phyloP scores from a whole-genome alignment of 2,113 vertebrate genomes.

The Lampris incognitus region DNA sequence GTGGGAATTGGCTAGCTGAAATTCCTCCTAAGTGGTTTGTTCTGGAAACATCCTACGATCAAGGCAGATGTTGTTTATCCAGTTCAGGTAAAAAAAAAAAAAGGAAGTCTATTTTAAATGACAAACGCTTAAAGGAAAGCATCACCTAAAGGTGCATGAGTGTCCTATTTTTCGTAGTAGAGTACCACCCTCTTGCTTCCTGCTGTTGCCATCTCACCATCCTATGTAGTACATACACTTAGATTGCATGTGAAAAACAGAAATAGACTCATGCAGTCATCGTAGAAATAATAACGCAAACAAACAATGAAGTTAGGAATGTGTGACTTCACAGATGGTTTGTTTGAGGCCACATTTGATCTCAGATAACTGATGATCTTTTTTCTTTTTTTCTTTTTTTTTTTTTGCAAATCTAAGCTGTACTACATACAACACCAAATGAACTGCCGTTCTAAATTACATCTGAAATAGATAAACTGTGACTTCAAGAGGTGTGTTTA shows the following conservation, averaged over 20 bases:
- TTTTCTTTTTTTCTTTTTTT: neutral
- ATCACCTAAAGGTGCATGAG: slow-evolving; percentile 33
- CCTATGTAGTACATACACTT: neutral
- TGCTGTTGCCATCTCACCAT: slow-evolving; percentile 5
- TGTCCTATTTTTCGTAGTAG: slow-evolving; percentile 38
- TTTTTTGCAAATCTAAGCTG: neutral
- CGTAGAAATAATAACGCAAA: no score
- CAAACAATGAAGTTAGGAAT: neutral
- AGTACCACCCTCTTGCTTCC: slow-evolving; percentile 33
- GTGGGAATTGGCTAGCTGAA: slow-evolving; percentile 84
- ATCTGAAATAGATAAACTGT: no score
- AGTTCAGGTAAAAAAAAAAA: slow-evolving; percentile 68
- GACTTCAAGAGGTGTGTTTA: no score
- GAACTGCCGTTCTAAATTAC: no score
- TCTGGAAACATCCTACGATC: slow-evolving; percentile 83
- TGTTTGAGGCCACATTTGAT: neutral
- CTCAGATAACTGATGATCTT: slow-evolving; percentile 2
- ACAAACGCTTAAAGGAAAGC: slow-evolving; percentile 65
- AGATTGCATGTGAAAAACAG: no score
- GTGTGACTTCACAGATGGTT: neutral
- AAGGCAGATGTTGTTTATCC: slow-evolving; percentile 86
- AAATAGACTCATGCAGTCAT: no score
- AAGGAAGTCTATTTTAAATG: slow-evolving; percentile 69
- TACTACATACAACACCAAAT: neutral
- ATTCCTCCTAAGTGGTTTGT: slow-evolving; percentile 86